Conservation (phyloP, 2,888 invertebrate species). For the Dryadula phaetusa region DNA sequence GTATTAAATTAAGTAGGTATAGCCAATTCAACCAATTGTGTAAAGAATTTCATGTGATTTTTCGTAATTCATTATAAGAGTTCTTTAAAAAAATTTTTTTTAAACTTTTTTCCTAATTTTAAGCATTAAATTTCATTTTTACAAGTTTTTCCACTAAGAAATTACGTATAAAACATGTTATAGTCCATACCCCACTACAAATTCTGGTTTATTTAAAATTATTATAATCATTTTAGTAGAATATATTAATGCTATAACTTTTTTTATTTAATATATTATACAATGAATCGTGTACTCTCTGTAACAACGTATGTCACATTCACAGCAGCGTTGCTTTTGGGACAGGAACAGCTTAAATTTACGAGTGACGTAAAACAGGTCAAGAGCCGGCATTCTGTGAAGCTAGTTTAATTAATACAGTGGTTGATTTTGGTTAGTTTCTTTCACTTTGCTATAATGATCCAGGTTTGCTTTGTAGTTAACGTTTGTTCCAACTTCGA, state of each 20-base stretch:
- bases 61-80: no score
- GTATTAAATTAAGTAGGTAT: no score
- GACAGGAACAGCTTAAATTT: conserved; percentile 34
- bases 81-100: no score
- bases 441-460: conserved; percentile 29
- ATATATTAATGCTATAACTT: neutral
- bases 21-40: no score
- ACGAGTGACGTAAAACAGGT: conserved; percentile 40
- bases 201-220: neutral
- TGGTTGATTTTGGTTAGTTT: conserved; percentile 38
- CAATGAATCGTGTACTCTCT: neutral
- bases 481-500: conserved; percentile 1
- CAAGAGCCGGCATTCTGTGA: conserved; percentile 38
- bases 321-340: conserved; percentile 33
- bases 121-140: no score
- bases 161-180: no score
- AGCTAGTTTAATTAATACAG: conserved; percentile 39
- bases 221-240: neutral
- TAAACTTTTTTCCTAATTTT: no score
- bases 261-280: neutral
- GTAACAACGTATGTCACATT: conserved; percentile 31
- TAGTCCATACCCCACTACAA: no score
- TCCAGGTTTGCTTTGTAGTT: conserved; percentile 9
- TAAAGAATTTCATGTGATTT: no score
- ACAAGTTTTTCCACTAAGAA: no score